phyloP scores from a whole-genome alignment of 2,888 invertebrate species.

The Cristatella mucedo region DNA sequence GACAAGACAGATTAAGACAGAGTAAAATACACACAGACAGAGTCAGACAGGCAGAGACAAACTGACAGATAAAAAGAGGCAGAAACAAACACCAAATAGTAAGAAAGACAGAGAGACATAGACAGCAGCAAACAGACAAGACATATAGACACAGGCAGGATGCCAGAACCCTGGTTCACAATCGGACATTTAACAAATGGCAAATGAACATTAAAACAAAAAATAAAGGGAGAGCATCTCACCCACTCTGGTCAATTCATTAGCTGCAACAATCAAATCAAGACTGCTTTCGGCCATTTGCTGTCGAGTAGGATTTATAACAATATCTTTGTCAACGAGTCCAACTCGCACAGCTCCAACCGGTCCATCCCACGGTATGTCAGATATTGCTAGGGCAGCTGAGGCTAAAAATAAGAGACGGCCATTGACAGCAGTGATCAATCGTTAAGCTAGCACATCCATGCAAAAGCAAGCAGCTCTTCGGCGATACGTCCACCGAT shows the following conservation, averaged over 20 bases:
- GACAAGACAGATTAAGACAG: no score
- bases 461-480: no score
- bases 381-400: constrained; percentile 71
- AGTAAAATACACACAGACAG: no score
- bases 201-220: not conserved
- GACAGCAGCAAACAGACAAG: no score
- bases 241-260: constrained; percentile 25
- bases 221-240: constrained; percentile 12
- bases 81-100: no score
- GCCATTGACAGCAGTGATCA: no score
- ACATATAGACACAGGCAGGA: no score
- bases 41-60: no score
- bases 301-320: constrained; percentile 67
- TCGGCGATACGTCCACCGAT: constrained; percentile 16
- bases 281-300: constrained; percentile 59
- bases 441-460: no score
- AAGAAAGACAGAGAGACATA: no score
- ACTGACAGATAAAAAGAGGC: no score
- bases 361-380: constrained; percentile 91
- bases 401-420: no score
- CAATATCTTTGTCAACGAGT: constrained; percentile 54
- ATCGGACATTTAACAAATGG: not conserved
- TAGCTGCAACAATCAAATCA: constrained; percentile 65
- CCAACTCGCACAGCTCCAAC: constrained; percentile 77
- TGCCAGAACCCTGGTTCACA: not conserved